A percentile compares a stretch with the other conserved stretches of the same genome.
phyloP scores from a whole-genome alignment of 2,888 invertebrate species.

The Cryptocephalus primarius region DNA sequence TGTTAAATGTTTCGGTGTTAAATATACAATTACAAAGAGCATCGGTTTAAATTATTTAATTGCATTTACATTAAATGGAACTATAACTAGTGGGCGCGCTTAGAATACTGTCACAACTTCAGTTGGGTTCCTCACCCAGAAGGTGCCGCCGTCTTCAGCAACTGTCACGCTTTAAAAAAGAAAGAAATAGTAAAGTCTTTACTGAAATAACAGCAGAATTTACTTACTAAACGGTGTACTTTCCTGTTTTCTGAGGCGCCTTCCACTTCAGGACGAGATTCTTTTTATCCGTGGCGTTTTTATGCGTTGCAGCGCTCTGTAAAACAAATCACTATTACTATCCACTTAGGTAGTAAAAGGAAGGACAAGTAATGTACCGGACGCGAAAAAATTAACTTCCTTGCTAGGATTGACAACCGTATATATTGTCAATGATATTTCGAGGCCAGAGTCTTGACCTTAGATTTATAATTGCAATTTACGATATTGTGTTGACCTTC shows the following conservation, averaged over 20 bases:
- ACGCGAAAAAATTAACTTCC: too few species aligned
- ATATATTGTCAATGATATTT: too few species aligned
- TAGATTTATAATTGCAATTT: too few species aligned
- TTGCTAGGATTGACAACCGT: too few species aligned
- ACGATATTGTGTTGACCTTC: too few species aligned
- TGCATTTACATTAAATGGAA: neutral
- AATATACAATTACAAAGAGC: neutral
- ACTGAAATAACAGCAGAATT: neutral
- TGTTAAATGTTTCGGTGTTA: too few species aligned
- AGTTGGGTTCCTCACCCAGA: constrained; percentile 59
- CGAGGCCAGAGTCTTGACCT: too few species aligned
- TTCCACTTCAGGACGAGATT: constrained; percentile 51
- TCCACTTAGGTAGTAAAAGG: too few species aligned
- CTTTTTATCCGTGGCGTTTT: constrained; percentile 49
- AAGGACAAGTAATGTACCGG: too few species aligned
- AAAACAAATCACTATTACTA: constrained; percentile 12
- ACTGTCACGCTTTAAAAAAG: constrained; percentile 52
- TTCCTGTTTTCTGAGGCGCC: constrained; percentile 50
- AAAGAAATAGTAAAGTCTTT: constrained; percentile 8
- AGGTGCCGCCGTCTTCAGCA: constrained; percentile 56
- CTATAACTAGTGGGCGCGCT: constrained; percentile 1
- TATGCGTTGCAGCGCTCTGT: constrained; percentile 60
- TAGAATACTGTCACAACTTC: constrained; percentile 45
- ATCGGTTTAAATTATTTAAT: neutral
- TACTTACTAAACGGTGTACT: constrained; percentile 51